Percentiles rank a stretch among this genome's conserved stretches.
Evolutionary conservation across 92 coral and sea anemone species (phyloP).

Genomic region (Siderastrea siderea): DNA sequence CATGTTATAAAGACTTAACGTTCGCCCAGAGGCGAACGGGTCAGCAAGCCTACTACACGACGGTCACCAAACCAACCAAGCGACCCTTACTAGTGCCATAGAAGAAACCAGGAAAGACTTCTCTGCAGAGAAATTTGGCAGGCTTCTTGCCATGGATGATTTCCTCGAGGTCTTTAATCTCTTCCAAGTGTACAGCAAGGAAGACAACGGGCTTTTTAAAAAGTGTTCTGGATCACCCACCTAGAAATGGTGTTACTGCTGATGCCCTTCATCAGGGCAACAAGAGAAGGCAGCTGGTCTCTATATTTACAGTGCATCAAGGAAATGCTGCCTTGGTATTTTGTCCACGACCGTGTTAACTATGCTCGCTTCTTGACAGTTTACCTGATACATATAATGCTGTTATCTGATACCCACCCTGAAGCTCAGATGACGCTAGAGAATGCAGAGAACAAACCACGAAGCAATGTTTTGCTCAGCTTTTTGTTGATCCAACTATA

Average conservation of each 20-base stretch:
- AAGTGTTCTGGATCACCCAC: slow-evolving; percentile 60
- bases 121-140: slow-evolving; percentile 44
- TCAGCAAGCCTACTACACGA: slow-evolving; percentile 34
- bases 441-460: slow-evolving; percentile 74
- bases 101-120: slow-evolving; percentile 59
- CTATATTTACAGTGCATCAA: too few relatives aligned
- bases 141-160: slow-evolving; percentile 60
- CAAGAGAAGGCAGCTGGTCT: too few relatives aligned
- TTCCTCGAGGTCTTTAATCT: slow-evolving; percentile 51
- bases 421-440: slow-evolving; percentile 72
- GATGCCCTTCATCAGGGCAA: slow-evolving; percentile 60
- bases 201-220: slow-evolving; percentile 71
- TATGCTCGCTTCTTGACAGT: slow-evolving; percentile 70
- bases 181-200: slow-evolving; percentile 41
- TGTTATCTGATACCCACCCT: slow-evolving; percentile 68
- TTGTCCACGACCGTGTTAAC: slow-evolving; percentile 76
- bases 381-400: slow-evolving; percentile 59
- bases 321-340: slow-evolving; percentile 70
- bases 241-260: slow-evolving; percentile 68
- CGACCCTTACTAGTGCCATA: slow-evolving; percentile 39
- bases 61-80: slow-evolving; percentile 51
- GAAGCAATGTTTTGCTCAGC: slow-evolving; percentile 60
- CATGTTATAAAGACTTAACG: slow-evolving; percentile 58
- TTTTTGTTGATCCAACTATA: slow-evolving; percentile 74
- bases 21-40: too few relatives aligned